These are phyloP conservation scores for Scomber scombrus DNA, from an alignment of 2,113 vertebrate genomes.

Conservation along the genomic window DNA sequence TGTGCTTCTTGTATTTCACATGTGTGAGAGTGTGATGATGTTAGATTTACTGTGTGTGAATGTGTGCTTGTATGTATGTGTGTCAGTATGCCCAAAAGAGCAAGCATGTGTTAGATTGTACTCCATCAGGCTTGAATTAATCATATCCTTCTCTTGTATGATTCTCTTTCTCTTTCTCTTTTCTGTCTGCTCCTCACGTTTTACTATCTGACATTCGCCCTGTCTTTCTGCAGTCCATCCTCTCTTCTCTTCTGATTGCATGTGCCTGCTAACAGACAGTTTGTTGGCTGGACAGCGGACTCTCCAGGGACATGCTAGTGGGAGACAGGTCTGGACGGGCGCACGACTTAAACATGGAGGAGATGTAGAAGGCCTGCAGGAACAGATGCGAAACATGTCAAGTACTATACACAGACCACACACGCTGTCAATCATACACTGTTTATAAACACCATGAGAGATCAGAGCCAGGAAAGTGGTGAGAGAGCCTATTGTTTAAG, in stretches of 20 bases:
- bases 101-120: slow-evolving; percentile 66
- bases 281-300: slow-evolving; percentile 86
- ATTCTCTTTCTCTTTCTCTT: slow-evolving; percentile 54
- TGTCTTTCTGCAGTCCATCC: slow-evolving; percentile 41
- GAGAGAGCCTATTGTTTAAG: slow-evolving; percentile 44
- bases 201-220: slow-evolving; percentile 41
- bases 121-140: slow-evolving; percentile 25
- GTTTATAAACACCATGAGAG: slow-evolving; percentile 48
- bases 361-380: slow-evolving; percentile 87
- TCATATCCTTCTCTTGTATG: slow-evolving; percentile 40
- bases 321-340: slow-evolving; percentile 68
- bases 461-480: slow-evolving; percentile 19
- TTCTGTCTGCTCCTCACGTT: slow-evolving; percentile 26
- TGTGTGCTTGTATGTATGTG: slow-evolving; percentile 38
- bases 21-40: slow-evolving; percentile 49
- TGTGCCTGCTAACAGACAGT: slow-evolving; percentile 85
- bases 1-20: slow-evolving; percentile 74
- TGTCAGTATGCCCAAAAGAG: slow-evolving; percentile 41
- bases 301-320: slow-evolving; percentile 79
- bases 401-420: slow-evolving; percentile 54
- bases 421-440: slow-evolving; percentile 50
- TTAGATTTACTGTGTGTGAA: slow-evolving; percentile 46
- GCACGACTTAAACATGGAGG: slow-evolving; percentile 85
- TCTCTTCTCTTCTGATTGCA: slow-evolving; percentile 24
- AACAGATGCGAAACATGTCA: slow-evolving; percentile 58